Percentiles rank a stretch among this genome's conserved stretches.
phyloP scores from a whole-genome alignment of 2,888 invertebrate species.

The Schizaphis graminum region DNA sequence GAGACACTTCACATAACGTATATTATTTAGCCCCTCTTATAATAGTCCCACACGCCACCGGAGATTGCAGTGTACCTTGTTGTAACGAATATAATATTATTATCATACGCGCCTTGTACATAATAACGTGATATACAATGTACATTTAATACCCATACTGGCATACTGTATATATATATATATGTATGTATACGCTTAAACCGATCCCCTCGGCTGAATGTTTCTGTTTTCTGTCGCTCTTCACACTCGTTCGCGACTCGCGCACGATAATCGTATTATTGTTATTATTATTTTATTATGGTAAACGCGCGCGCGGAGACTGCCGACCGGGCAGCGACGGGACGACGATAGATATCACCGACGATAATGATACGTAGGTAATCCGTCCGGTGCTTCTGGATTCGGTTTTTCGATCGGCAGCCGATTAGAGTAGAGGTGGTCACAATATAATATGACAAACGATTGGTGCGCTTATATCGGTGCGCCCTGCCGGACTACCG shows the following conservation, averaged over 20 bases:
- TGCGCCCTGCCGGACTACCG: neutral
- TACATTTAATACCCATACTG: neutral
- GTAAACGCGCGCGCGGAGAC: slow-evolving; percentile 27
- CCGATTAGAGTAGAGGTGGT: slow-evolving; percentile 18
- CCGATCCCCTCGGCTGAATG: slow-evolving; percentile 3
- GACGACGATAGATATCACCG: neutral
- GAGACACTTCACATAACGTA: neutral
- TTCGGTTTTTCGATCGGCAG: slow-evolving; percentile 33
- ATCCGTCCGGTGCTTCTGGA: slow-evolving; percentile 61
- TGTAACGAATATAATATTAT: slow-evolving; percentile 4
- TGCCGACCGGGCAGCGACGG: neutral
- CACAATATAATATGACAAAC: neutral
- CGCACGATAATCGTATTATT: slow-evolving; percentile 18
- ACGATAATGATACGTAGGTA: neutral
- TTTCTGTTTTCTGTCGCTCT: neutral
- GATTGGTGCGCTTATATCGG: neutral
- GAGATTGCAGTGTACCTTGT: neutral
- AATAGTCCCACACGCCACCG: neutral
- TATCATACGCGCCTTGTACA: neutral
- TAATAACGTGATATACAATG: neutral
- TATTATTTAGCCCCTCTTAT: neutral
- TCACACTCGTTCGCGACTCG: slow-evolving; percentile 4
- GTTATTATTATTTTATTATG: slow-evolving; percentile 44
- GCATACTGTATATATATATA: too few species aligned
- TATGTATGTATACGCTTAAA: neutral